Conservation (phyloP, 2,888 invertebrate species). For the Drosophila nr. fundita region DNA sequence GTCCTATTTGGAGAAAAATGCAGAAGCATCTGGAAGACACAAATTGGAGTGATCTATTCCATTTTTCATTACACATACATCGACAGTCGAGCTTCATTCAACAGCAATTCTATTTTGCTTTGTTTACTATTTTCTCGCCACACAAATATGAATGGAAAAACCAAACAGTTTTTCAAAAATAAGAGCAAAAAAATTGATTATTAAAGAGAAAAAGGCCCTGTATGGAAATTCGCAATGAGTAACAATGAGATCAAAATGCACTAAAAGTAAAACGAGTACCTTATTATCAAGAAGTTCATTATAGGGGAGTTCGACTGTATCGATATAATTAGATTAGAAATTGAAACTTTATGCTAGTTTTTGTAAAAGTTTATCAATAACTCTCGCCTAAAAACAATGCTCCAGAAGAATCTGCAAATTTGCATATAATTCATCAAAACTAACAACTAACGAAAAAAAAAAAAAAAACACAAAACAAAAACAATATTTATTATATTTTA, state of each 20-base stretch:
- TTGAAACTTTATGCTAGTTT: slow-evolving; percentile 16
- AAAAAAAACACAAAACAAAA: not conserved
- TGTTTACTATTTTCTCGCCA: not conserved
- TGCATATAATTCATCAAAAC: slow-evolving; percentile 35
- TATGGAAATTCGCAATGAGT: not conserved
- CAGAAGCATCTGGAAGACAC: slow-evolving; percentile 32
- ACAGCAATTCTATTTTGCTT: not conserved
- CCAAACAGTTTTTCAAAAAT: not conserved
- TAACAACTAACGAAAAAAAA: slow-evolving; percentile 4
- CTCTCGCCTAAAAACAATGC: slow-evolving; percentile 56
- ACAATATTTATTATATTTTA: slow-evolving; percentile 47
- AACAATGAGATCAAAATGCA: not conserved
- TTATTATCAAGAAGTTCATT: not conserved
- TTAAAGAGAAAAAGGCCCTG: not conserved
- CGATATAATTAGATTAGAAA: not conserved
- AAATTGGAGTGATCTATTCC: slow-evolving; percentile 25
- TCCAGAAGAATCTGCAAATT: slow-evolving; percentile 41
- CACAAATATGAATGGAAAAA: not conserved
- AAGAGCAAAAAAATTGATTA: not conserved
- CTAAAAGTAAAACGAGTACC: not conserved
- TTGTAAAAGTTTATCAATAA: slow-evolving; percentile 10
- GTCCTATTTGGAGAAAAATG: not conserved
- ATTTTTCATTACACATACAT: slow-evolving; percentile 2
- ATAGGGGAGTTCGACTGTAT: not conserved
- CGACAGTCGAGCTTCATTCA: slow-evolving; percentile 9